Conservation (phyloP, 2,113 vertebrate genomes). For the Ochotona curzoniae region DNA sequence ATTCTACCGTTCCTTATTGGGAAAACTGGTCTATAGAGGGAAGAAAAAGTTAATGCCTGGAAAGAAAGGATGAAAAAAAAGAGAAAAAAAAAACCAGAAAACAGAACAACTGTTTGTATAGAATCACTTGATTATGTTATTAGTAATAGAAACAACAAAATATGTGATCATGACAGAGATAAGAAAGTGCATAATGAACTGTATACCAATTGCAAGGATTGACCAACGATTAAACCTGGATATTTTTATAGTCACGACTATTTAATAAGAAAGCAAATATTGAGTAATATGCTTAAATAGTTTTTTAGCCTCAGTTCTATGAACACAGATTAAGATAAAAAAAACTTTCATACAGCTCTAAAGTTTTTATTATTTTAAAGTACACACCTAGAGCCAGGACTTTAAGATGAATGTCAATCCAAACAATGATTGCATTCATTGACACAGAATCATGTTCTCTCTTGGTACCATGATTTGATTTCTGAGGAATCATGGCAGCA, state of each 20-base stretch:
- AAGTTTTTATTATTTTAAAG: not conserved
- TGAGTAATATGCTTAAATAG: not conserved
- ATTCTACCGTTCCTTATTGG: not conserved
- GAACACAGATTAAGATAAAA: not conserved
- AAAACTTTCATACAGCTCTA: conserved; percentile 3
- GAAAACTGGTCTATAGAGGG: not conserved
- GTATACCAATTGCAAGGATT: not conserved
- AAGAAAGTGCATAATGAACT: not conserved
- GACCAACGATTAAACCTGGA: not conserved
- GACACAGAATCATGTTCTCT: not conserved
- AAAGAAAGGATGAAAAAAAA: not conserved
- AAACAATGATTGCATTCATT: not conserved
- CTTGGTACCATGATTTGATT: not conserved
- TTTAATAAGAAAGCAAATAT: not conserved
- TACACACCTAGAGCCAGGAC: not conserved
- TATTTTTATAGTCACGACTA: not conserved
- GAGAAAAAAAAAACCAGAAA: no score
- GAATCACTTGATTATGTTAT: not conserved
- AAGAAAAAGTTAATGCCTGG: not conserved
- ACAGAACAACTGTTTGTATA: not conserved
- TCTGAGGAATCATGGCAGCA: not conserved
- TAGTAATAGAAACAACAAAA: not conserved
- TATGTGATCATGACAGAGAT: not conserved
- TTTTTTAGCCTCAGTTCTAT: not conserved
- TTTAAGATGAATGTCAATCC: not conserved